Conservation (phyloP, 2,888 invertebrate genomes). For the Melipona bicolor region DNA sequence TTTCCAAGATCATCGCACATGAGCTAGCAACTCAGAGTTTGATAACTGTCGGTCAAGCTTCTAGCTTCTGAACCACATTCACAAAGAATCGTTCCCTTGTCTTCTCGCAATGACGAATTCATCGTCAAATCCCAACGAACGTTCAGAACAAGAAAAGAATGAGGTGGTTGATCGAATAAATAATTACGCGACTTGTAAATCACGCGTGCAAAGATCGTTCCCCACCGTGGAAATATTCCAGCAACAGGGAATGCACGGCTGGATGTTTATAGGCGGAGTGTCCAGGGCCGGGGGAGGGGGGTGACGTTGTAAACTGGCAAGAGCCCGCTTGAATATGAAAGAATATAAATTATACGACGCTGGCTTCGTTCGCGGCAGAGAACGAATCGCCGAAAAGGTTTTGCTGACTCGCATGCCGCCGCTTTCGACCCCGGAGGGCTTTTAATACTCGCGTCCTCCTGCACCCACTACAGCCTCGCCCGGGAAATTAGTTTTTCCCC, state of each 20-base stretch:
- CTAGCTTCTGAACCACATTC: no score
- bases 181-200: constrained; percentile 10
- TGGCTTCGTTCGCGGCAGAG: constrained; percentile 44
- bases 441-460: constrained; percentile 71
- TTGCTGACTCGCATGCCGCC: constrained; percentile 73
- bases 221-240: constrained; percentile 29
- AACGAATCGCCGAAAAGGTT: constrained; percentile 79
- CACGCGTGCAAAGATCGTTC: constrained; percentile 1
- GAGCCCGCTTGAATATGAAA: constrained; percentile 77
- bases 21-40: no score
- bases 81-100: no score
- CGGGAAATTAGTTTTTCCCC: constrained; percentile 78
- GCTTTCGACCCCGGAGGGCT: constrained; percentile 60
- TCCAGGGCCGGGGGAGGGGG: neutral
- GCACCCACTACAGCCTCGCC: constrained; percentile 55
- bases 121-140: no score
- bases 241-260: constrained; percentile 5
- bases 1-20: no score
- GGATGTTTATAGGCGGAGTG: constrained; percentile 41
- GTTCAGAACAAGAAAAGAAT: no score
- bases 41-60: no score
- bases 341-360: constrained; percentile 78
- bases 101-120: no score
- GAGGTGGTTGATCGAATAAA: constrained; percentile 5
- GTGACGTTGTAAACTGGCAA: constrained; percentile 44